Conservation (phyloP, 1,140 invertebrate species). For the Brachionus paranguensis region DNA sequence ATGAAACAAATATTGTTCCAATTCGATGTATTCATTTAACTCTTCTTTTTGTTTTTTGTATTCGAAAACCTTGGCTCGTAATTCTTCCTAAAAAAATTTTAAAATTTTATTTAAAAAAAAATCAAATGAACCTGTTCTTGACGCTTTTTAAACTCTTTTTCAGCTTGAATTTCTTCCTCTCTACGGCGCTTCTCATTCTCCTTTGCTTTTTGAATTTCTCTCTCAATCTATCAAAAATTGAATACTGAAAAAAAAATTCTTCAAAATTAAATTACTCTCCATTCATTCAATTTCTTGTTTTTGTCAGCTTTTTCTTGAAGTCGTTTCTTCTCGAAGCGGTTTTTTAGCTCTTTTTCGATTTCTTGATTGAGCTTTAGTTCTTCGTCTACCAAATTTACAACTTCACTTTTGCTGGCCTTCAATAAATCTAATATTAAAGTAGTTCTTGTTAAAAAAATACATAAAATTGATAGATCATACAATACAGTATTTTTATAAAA, state of each 20-base stretch:
- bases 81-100: constrained; percentile 42
- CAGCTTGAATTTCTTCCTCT: constrained; percentile 45
- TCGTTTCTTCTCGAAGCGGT: constrained; percentile 39
- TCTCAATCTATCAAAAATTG: constrained; percentile 45
- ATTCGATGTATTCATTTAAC: constrained; percentile 45
- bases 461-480: not conserved
- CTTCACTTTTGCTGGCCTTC: not conserved
- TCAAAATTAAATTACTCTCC: constrained; percentile 44
- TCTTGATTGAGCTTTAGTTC: constrained; percentile 42
- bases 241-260: not conserved
- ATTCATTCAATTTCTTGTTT: constrained; percentile 48
- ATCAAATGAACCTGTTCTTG: constrained; percentile 45
- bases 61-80: constrained; percentile 44
- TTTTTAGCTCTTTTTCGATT: constrained; percentile 44
- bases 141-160: constrained; percentile 47
- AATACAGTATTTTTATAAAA: not conserved
- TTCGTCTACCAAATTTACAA: not conserved
- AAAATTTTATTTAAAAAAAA: not conserved
- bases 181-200: constrained; percentile 46
- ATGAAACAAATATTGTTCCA: constrained; percentile 9
- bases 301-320: constrained; percentile 47
- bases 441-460: not conserved
- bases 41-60: constrained; percentile 46
- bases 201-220: constrained; percentile 50
- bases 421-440: not conserved